phyloP scores from a whole-genome alignment of 2,113 vertebrate genomes.

The Cricetomys ansorgei region DNA sequence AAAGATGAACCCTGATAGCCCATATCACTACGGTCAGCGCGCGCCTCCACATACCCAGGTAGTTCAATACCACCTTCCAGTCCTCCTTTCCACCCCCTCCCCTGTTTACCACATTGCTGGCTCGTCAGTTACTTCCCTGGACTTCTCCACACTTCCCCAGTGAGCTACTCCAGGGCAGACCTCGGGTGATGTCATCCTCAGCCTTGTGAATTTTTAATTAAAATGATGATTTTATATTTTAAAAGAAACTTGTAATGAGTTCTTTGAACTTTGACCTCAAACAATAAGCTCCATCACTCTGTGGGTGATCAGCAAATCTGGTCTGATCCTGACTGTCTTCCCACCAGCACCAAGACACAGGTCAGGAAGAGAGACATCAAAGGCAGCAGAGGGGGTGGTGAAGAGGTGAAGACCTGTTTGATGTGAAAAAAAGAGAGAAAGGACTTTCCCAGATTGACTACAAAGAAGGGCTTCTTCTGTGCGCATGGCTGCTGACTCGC shows the following conservation, averaged over 20 bases:
- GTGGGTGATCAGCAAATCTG: neutral
- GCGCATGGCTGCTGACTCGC: conserved; percentile 30
- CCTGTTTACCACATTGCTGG: neutral
- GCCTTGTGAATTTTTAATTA: neutral
- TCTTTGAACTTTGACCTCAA: conserved; percentile 45
- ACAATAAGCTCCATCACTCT: conserved; percentile 30
- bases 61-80: neutral
- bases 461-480: conserved; percentile 70
- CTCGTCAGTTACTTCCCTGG: neutral
- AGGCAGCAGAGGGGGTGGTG: neutral
- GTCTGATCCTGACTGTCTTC: conserved; percentile 47
- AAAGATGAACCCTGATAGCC: neutral
- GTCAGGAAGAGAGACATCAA: conserved; percentile 68
- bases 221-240: neutral
- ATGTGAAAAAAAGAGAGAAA: conserved; percentile 55
- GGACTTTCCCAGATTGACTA: conserved; percentile 56
- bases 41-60: neutral
- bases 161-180: neutral
- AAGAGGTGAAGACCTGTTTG: conserved; percentile 39
- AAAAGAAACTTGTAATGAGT: conserved; percentile 39
- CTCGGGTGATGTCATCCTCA: neutral
- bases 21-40: neutral
- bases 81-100: neutral
- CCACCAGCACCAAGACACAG: conserved; percentile 39
- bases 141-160: neutral